Evolutionary conservation across 2,113 vertebrate genomes (phyloP).

Genomic region (Hypomesus transpacificus): DNA sequence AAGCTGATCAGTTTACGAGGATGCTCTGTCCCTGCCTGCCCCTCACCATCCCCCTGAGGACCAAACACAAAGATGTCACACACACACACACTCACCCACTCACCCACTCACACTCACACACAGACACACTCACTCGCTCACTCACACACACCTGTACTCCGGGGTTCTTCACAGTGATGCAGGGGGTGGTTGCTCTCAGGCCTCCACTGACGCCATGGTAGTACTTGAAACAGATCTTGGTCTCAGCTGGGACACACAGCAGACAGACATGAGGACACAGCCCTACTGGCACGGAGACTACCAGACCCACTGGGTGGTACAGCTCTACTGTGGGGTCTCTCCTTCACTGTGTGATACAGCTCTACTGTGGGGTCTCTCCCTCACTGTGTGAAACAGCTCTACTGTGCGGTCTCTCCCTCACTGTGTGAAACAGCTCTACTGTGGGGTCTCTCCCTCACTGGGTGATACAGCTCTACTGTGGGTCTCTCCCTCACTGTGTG

Average conservation of each 20-base stretch:
- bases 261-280: not conserved
- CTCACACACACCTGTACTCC: slow-evolving; percentile 81
- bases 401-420: too few relatives aligned
- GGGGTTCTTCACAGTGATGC: slow-evolving; percentile 97
- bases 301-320: not conserved
- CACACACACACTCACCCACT: not conserved
- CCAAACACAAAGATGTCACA: not conserved
- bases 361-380: too few relatives aligned
- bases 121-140: slow-evolving; percentile 4
- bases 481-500: not conserved
- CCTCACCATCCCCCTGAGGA: slow-evolving; percentile 76
- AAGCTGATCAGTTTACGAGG: slow-evolving; percentile 93
- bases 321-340: not conserved
- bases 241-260: slow-evolving; percentile 82
- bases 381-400: not conserved
- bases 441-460: too few relatives aligned
- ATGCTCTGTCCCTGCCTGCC: slow-evolving; percentile 82
- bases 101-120: slow-evolving; percentile 39
- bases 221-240: slow-evolving; percentile 98
- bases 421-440: not conserved
- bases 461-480: not conserved
- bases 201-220: slow-evolving; percentile 97
- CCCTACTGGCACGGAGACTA: not conserved
- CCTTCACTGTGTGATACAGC: not conserved
- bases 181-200: slow-evolving; percentile 92